Evolutionary conservation across 1,140 invertebrate genomes (phyloP).

Genomic region (Bombyx mandarina): DNA sequence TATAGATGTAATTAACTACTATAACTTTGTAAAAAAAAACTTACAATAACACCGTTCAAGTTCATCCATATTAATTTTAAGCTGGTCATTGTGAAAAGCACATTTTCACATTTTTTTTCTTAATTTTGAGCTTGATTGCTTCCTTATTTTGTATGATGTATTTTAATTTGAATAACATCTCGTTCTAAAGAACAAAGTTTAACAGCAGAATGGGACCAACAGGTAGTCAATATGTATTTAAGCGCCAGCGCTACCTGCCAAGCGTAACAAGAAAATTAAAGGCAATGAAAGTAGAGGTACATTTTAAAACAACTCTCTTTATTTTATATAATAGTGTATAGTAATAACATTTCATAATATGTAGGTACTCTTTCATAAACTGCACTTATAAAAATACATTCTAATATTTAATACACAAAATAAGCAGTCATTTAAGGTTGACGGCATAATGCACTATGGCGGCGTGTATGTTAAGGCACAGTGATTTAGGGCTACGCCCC

Average conservation of each 20-base stretch:
- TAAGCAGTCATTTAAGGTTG: conserved; percentile 51
- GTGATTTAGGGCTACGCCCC: conserved; percentile 62
- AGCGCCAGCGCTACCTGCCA: conserved; percentile 60
- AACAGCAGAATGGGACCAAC: too few species aligned
- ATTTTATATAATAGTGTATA: conserved; percentile 61
- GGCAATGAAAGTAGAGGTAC: conserved; percentile 31
- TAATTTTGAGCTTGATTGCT: too few species aligned
- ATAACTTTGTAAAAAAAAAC: too few species aligned
- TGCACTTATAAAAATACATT: conserved; percentile 67
- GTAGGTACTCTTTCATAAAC: conserved; percentile 60
- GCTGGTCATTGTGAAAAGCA: too few species aligned
- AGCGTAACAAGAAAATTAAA: conserved; percentile 7
- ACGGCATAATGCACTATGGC: conserved; percentile 65
- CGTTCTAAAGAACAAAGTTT: too few species aligned
- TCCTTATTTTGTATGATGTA: too few species aligned
- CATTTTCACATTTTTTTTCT: too few species aligned
- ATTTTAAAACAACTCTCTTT: conserved; percentile 59
- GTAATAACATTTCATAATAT: conserved; percentile 52
- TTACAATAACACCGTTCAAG: too few species aligned
- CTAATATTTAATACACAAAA: conserved; percentile 65
- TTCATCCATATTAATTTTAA: too few species aligned
- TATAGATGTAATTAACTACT: too few species aligned
- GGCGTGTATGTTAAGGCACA: conserved; percentile 63
- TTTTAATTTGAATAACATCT: too few species aligned
- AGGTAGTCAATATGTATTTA: too few species aligned